A percentile compares a stretch with the other conserved stretches of the same genome.
Evolutionary conservation across 1,140 invertebrate species (phyloP).

Genomic region (Acyrthosiphon pisum): DNA sequence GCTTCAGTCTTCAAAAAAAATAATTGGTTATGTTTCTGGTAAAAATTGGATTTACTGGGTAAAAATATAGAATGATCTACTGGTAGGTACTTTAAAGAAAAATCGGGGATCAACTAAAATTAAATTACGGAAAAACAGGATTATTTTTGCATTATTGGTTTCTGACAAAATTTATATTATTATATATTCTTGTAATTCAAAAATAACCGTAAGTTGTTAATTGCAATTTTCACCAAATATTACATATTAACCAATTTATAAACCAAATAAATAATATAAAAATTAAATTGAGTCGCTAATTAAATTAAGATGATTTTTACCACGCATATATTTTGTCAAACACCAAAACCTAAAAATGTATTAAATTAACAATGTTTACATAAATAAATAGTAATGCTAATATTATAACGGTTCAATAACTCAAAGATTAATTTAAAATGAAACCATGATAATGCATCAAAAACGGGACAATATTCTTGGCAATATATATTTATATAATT

Average conservation of each 20-base stretch:
- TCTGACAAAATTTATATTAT: neutral
- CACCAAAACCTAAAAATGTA: neutral
- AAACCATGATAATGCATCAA: neutral
- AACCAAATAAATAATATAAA: neutral
- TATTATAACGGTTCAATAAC: neutral
- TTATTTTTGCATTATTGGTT: neutral
- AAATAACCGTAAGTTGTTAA: neutral
- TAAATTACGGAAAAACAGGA: neutral
- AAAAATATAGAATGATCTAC: neutral
- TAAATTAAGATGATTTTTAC: too few relatives aligned
- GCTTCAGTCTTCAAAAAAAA: neutral
- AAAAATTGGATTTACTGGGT: neutral
- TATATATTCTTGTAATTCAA: neutral
- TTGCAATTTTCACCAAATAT: neutral
- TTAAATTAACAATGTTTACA: neutral
- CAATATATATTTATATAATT: constrained; percentile 8
- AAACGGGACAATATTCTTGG: neutral
- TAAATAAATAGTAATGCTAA: neutral
- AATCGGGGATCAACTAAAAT: neutral
- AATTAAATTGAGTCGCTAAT: neutral
- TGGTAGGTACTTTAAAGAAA: neutral
- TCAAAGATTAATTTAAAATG: constrained; percentile 2
- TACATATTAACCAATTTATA: neutral
- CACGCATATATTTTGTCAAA: neutral
- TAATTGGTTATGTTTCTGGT: neutral